These are phyloP conservation scores for Eudemis profundana DNA, from an alignment of 2,888 invertebrate genomes.

Conservation along the genomic window DNA sequence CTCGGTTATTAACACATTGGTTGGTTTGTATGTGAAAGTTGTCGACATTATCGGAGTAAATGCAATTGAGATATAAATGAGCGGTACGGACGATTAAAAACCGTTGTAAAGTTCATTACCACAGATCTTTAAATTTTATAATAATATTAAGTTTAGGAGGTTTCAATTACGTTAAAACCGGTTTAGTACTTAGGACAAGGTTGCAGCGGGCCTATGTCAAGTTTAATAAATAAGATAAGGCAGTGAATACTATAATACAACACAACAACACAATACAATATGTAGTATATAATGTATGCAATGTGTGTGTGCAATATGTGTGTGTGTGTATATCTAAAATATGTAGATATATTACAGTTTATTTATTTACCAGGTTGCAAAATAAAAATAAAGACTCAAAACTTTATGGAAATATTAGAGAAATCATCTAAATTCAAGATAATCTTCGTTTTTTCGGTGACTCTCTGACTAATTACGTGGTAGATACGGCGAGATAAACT, in stretches of 20 bases:
- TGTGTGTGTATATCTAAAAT: too few relatives aligned
- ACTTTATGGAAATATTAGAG: not conserved
- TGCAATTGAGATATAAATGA: slow-evolving; percentile 36
- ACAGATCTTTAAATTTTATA: slow-evolving; percentile 10
- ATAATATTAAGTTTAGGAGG: slow-evolving; percentile 16
- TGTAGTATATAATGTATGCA: too few relatives aligned
- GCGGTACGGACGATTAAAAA: slow-evolving; percentile 19
- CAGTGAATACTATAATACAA: too few relatives aligned
- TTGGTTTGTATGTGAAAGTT: slow-evolving; percentile 38
- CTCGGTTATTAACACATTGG: slow-evolving; percentile 22
- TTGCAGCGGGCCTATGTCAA: too few relatives aligned
- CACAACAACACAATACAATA: too few relatives aligned
- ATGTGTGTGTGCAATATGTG: too few relatives aligned
- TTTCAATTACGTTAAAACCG: not conserved
- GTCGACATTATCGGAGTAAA: slow-evolving; percentile 27
- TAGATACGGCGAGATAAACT: not conserved
- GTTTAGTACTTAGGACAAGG: not conserved
- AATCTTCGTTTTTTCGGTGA: not conserved
- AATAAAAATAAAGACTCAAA: too few relatives aligned
- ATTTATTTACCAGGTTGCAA: too few relatives aligned
- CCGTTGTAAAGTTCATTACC: slow-evolving; percentile 32
- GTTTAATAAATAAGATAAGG: too few relatives aligned
- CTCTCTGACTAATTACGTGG: slow-evolving; percentile 17
- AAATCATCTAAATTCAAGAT: not conserved
- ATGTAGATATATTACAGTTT: too few relatives aligned